Conservation (phyloP, 2,797 vertebrate species). For the Gymnoscopelus microlampas region DNA sequence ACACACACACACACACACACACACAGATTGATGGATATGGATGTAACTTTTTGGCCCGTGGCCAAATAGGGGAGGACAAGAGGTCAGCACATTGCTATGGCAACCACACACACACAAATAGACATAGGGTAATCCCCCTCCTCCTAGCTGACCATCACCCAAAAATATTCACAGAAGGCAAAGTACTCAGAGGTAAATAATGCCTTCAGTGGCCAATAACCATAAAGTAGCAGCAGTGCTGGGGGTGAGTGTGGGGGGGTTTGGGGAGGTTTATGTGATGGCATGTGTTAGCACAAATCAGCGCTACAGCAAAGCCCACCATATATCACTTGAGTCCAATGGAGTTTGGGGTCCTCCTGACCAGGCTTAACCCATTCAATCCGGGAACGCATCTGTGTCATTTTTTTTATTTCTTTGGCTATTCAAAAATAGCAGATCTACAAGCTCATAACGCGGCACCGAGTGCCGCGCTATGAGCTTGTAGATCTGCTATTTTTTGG, state of each 20-base stretch:
- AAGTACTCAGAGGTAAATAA: background rate
- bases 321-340: conserved; percentile 4
- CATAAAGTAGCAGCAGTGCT: background rate
- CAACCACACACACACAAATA: background rate
- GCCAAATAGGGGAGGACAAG: background rate
- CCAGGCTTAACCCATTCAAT: too few relatives aligned
- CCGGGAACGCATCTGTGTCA: too few relatives aligned
- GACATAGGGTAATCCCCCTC: too few relatives aligned
- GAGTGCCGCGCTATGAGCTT: too few relatives aligned
- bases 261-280: background rate
- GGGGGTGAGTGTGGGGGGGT: background rate
- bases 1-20: conserved; percentile 3
- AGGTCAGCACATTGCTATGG: conserved; percentile 5
- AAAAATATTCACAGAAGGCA: background rate
- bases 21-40: background rate
- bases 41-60: background rate
- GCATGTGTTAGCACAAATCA: conserved; percentile 12
- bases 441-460: too few relatives aligned
- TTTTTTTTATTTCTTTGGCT: too few relatives aligned
- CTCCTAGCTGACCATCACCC: background rate
- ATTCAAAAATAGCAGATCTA: too few relatives aligned
- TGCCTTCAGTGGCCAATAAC: background rate
- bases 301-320: background rate
- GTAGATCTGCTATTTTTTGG: too few relatives aligned
- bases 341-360: background rate